phyloP scores from a whole-genome alignment of 92 coral and sea anemone genomes.

The Palythoa grandiflora region DNA sequence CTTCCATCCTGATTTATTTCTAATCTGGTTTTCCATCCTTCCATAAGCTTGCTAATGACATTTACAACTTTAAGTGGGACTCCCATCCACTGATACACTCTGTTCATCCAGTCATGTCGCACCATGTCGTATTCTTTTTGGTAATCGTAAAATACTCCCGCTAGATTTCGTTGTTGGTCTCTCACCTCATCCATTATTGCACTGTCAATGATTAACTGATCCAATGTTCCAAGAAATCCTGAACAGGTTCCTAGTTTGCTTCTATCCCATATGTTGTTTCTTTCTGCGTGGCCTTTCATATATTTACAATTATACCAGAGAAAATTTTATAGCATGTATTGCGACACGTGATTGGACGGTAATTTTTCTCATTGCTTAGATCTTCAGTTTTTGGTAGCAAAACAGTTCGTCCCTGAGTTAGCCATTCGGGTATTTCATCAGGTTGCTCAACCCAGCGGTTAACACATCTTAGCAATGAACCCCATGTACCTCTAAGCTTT shows the following conservation, averaged over 20 bases:
- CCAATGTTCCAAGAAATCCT: constrained; percentile 54
- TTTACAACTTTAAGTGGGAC: constrained; percentile 16
- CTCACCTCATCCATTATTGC: constrained; percentile 56
- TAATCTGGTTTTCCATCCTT: constrained; percentile 51
- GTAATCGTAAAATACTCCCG: constrained; percentile 51
- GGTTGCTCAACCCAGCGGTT: constrained; percentile 9
- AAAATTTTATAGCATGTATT: neutral
- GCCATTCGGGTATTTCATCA: constrained; percentile 39
- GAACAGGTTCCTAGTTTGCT: constrained; percentile 44
- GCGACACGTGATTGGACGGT: constrained; percentile 54
- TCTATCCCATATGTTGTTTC: constrained; percentile 54
- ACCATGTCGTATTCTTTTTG: constrained; percentile 44
- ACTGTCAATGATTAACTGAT: constrained; percentile 31
- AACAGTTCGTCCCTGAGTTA: constrained; percentile 39
- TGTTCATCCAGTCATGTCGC: constrained; percentile 48
- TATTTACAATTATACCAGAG: constrained; percentile 44
- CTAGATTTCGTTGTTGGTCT: constrained; percentile 44
- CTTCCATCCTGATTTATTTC: constrained; percentile 17
- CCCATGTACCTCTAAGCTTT: constrained; percentile 18
- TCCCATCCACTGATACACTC: constrained; percentile 41
- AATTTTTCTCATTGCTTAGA: constrained; percentile 42
- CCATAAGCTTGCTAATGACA: constrained; percentile 37
- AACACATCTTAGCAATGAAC: constrained; percentile 10
- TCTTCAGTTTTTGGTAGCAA: constrained; percentile 49
- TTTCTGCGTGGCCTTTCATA: no score